phyloP scores from a whole-genome alignment of 1,140 invertebrate genomes.

The Drosophila melanogaster region Release_6_plus_ISO1_MT NC_004354.4:17221501-17222000 shows the following conservation, averaged over 20 bases:
- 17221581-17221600: constrained; percentile 53
- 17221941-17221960: too few species aligned
- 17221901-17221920: too few species aligned
- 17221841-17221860: too few species aligned
- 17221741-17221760: constrained; percentile 22
- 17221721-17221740: constrained; percentile 18
- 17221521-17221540: not conserved
- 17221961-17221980: too few species aligned
- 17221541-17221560: constrained; percentile 59
- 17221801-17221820: too few species aligned
- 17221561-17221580: constrained; percentile 59
- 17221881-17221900: too few species aligned
- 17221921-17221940: too few species aligned
- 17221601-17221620: constrained; percentile 58
- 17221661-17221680: constrained; percentile 20
- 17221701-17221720: constrained; percentile 26
- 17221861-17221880: too few species aligned
- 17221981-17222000: too few species aligned
- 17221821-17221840: too few species aligned
- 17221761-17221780: constrained; percentile 14
- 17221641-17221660: constrained; percentile 21
- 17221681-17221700: constrained; percentile 4
- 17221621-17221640: constrained; percentile 46
- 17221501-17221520: not conserved
- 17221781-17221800: not conserved